Percentiles rank a stretch among this genome's conserved stretches.
These are phyloP conservation scores for Agriopis marginaria DNA, from an alignment of 2,888 invertebrate genomes.

Conservation along the genomic window DNA sequence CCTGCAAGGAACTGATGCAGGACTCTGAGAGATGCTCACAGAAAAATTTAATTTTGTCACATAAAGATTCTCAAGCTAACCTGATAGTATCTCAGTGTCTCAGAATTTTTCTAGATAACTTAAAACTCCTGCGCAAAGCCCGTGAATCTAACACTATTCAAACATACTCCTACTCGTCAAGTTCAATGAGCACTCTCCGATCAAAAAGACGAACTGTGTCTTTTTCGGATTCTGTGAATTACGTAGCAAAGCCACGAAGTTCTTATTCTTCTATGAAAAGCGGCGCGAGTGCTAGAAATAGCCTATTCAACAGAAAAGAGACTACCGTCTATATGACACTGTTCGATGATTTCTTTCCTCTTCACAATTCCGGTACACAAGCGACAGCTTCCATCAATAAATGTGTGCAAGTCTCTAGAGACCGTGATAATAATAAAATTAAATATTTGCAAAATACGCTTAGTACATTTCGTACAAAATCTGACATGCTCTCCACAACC, in stretches of 20 bases:
- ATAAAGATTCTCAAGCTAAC: conserved; percentile 27
- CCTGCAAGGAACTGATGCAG: conserved; percentile 39
- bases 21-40: conserved; percentile 25
- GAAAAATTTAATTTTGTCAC: conserved; percentile 7
- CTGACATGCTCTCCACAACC: conserved; percentile 52
- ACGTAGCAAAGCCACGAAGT: conserved; percentile 45
- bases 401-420: conserved; percentile 68
- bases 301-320: conserved; percentile 48
- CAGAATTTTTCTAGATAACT: conserved; percentile 41
- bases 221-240: conserved; percentile 53
- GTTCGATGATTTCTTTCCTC: conserved; percentile 55
- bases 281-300: conserved; percentile 24
- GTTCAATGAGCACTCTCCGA: conserved; percentile 48
- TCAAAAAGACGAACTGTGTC: conserved; percentile 54
- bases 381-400: conserved; percentile 81
- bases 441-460: conserved; percentile 27
- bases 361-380: conserved; percentile 68
- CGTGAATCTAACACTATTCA: conserved; percentile 19
- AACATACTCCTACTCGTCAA: conserved; percentile 39
- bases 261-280: conserved; percentile 26
- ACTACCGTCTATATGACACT: conserved; percentile 72
- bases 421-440: conserved; percentile 20
- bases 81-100: conserved; percentile 45
- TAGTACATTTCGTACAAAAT: conserved; percentile 35
- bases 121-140: conserved; percentile 39